Evolutionary conservation across 64 coral and sea anemone species (phyloP).

Genomic region (Stichodactyla helianthus): DNA sequence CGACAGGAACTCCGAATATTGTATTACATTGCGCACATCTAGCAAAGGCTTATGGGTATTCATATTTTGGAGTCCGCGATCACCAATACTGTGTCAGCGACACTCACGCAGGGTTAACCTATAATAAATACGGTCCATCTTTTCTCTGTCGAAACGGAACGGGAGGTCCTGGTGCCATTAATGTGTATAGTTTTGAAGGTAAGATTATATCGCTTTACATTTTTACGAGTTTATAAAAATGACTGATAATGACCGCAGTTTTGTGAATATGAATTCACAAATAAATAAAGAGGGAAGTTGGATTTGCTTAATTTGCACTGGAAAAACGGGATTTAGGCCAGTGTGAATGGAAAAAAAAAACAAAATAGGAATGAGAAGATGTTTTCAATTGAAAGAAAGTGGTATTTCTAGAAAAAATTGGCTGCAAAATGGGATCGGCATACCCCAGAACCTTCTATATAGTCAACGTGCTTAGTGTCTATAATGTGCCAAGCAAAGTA

Average conservation of each 20-base stretch:
- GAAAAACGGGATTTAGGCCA: no score
- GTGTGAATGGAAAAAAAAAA: no score
- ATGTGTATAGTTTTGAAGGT: constrained; percentile 81
- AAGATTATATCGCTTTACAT: background rate
- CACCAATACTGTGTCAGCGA: constrained; percentile 52
- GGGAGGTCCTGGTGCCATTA: constrained; percentile 45
- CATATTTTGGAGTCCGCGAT: constrained; percentile 70
- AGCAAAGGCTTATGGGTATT: constrained; percentile 21
- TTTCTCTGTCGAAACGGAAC: constrained; percentile 56
- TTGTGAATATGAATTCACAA: no score
- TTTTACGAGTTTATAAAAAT: background rate
- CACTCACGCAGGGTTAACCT: constrained; percentile 55
- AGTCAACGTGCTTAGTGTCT: no score
- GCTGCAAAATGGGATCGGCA: no score
- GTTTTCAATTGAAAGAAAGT: no score
- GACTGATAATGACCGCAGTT: background rate
- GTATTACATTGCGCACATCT: constrained; percentile 18
- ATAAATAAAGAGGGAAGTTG: no score
- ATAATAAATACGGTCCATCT: constrained; percentile 56
- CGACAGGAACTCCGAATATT: background rate
- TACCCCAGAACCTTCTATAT: no score
- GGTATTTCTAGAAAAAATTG: no score
- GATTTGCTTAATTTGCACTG: no score
- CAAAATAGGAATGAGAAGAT: no score
- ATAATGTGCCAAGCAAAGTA: no score